phyloP scores from a whole-genome alignment of 64 coral and sea anemone species.

The Astreopora myriophthalma region DNA sequence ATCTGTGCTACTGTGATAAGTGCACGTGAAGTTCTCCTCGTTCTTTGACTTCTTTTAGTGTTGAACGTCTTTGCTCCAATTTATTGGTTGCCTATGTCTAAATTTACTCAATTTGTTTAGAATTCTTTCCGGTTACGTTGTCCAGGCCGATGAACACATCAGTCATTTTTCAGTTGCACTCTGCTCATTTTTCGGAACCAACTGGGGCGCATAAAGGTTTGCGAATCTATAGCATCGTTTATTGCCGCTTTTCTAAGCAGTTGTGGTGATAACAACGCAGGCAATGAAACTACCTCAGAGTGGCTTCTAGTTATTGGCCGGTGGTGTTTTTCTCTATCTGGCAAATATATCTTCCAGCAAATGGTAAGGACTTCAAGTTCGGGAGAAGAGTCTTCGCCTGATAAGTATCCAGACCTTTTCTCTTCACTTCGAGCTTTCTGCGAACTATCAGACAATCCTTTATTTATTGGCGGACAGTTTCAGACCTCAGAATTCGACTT shows the following conservation, averaged over 20 bases:
- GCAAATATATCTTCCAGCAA: background rate
- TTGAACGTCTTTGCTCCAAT: too few relatives aligned
- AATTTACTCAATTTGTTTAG: too few relatives aligned
- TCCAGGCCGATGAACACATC: too few relatives aligned
- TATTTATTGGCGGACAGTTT: background rate
- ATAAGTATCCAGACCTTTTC: background rate
- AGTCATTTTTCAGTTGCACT: background rate
- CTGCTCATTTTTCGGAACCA: background rate
- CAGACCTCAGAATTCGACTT: background rate
- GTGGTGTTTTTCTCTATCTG: background rate
- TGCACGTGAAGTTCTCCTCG: too few relatives aligned
- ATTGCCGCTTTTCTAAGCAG: background rate
- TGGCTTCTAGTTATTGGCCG: background rate
- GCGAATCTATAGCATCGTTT: constrained; percentile 27
- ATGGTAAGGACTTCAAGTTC: background rate
- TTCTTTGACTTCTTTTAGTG: too few relatives aligned
- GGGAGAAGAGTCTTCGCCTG: background rate
- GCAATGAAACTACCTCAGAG: background rate
- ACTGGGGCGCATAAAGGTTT: background rate
- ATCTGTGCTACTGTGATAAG: too few relatives aligned
- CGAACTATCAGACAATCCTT: background rate
- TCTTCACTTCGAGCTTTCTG: background rate
- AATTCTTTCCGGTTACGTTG: too few relatives aligned
- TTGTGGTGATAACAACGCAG: constrained; percentile 1
- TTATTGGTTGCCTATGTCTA: too few relatives aligned